Percentiles rank a stretch among this genome's conserved stretches.
Conservation (phyloP, 2,113 vertebrate genomes). For the Sinosuthora webbiana region DNA sequence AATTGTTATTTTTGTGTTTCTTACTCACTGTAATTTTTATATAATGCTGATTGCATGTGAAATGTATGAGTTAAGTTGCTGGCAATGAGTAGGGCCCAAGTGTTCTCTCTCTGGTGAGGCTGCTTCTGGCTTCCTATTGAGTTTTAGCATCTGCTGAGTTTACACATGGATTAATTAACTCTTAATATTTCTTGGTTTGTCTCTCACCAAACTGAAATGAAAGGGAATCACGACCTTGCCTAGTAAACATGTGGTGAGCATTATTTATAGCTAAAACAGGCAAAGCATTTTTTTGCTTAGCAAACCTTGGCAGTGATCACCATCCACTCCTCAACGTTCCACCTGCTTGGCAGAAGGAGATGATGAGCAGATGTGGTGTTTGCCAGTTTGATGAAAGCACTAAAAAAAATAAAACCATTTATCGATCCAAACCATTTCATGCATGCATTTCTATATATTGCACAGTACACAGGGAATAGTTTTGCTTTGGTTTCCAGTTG, state of each 20-base stretch:
- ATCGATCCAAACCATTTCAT: neutral
- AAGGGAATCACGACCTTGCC: neutral
- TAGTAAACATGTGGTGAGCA: neutral
- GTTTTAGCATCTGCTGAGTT: neutral
- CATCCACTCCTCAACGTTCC: neutral
- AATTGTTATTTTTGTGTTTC: neutral
- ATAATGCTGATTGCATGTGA: neutral
- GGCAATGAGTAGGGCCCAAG: neutral
- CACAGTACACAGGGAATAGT: neutral
- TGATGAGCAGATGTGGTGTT: neutral
- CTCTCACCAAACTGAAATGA: neutral
- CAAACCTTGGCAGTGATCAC: neutral
- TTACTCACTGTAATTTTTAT: neutral
- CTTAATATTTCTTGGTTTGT: neutral
- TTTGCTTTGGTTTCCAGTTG: neutral
- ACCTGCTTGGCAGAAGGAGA: neutral
- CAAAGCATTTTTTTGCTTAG: neutral
- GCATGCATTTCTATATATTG: neutral
- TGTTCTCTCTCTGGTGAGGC: neutral
- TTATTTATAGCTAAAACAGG: neutral
- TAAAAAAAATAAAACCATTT: neutral
- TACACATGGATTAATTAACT: neutral
- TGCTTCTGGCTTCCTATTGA: neutral
- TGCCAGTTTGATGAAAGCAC: neutral
- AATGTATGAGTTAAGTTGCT: conserved; percentile 3